Base-by-base conservation (phyloP, 2,797 vertebrate genomes). In the Girardinus metallicus region DNA sequence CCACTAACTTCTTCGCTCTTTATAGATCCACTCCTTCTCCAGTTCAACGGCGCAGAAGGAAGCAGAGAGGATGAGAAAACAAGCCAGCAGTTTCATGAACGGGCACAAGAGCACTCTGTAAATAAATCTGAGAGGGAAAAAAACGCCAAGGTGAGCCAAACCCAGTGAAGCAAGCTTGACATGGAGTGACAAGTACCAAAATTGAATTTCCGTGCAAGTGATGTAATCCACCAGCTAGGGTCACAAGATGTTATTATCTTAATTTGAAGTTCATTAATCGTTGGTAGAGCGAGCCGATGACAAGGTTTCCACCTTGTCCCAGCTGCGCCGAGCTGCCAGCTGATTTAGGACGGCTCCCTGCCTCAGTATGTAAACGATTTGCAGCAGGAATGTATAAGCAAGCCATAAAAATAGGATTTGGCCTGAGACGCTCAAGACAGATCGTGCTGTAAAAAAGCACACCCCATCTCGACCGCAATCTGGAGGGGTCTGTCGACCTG, bases 381-480 rank as follows among this genome's bases (percentile, higher is more conserved):
- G 95, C 95, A 94, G 94, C 94, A 96, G 96, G 97, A 97, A 97
- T 97, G 97, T 95, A 96, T 97, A 97, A 97, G 97, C 97, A 97
- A 97, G 94, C 95, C 96, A 95, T 97, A 97, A 97, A 97, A 97
- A 96, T 96, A 94, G 91, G 96, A 97, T 96, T 97, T 95, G 96
- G 95, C 92, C 93, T 88, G 91, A 95, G 96, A 97, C 95, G 5
- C 77, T 85, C 88, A 87, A 96, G 96, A 96, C 92, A 89, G 96
- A 96, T 94, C 91, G 62, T 86, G 94, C 96, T 95, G 95, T 97
- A 96, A 97, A 97, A 96, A 92, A 95, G 96, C 94, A 94, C 95
- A 90, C 95, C 95, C 86, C 96, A 96, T 96, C 96, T 96, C 94
- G 76, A 88, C 92, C 90, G 87, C 92, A 85, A 92, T 84, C 90